Percentiles rank a stretch among this genome's conserved stretches.
Conservation (phyloP, 30 jellyfish, hydroid and myxozoan genomes). For the Turritopsis rubra region DNA sequence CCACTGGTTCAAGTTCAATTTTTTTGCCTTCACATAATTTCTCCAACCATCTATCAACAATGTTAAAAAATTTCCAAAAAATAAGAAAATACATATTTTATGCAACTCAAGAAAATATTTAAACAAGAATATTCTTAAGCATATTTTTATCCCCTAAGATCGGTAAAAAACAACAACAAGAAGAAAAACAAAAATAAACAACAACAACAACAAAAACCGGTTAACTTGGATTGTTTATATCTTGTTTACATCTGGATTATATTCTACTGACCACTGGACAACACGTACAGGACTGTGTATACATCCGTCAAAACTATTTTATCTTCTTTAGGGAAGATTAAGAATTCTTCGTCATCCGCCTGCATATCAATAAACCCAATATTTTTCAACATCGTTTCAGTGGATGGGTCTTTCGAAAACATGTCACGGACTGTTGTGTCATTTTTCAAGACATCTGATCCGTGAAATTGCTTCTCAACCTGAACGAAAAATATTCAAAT, state of each 20-base stretch:
- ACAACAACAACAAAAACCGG: too few species aligned
- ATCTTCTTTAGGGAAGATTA: not conserved
- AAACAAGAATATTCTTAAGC: too few species aligned
- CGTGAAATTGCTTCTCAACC: slow-evolving; percentile 7
- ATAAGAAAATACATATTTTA: too few species aligned
- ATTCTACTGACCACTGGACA: not conserved
- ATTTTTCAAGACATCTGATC: slow-evolving; percentile 2
- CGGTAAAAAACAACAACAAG: too few species aligned
- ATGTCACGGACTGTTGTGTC: not conserved
- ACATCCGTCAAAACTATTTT: slow-evolving; percentile 5
- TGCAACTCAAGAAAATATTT: too few species aligned
- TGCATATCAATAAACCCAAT: slow-evolving; percentile 6
- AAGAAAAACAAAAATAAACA: too few species aligned
- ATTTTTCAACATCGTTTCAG: not conserved
- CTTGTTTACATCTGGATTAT: not conserved
- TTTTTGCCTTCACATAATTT: too few species aligned
- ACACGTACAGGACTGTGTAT: slow-evolving; percentile 7
- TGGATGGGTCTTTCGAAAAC: slow-evolving; percentile 4
- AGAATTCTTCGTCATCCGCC: slow-evolving; percentile 8
- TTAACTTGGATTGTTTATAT: too few species aligned
- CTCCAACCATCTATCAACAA: too few species aligned
- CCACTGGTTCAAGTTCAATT: too few species aligned
- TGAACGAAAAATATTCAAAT: not conserved
- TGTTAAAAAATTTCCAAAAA: too few species aligned
- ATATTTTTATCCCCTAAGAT: too few species aligned